Percentiles rank a stretch among this genome's conserved stretches.
These are phyloP conservation scores for Troides oblongomaculatus DNA, from an alignment of 2,888 invertebrate species.

Conservation along the genomic window DNA sequence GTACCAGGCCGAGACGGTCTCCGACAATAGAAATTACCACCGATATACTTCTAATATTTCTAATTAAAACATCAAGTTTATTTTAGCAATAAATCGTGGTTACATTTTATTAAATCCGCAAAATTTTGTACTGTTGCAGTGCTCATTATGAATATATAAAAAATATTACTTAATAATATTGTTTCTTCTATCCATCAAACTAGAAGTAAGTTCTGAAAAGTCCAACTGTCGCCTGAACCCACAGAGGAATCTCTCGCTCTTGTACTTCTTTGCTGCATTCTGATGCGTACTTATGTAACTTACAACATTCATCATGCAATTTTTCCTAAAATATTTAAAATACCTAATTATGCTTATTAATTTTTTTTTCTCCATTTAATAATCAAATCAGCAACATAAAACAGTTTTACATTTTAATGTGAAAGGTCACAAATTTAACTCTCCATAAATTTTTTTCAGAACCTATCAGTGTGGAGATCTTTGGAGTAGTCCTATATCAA, in stretches of 20 bases:
- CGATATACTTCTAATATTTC: no score
- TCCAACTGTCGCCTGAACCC: slow-evolving; percentile 87
- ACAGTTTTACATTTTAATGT: not conserved
- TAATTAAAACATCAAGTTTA: no score
- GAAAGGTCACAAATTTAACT: no score
- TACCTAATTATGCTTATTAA: no score
- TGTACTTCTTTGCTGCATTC: slow-evolving; percentile 84
- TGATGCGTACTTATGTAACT: slow-evolving; percentile 83
- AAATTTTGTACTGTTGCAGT: not conserved
- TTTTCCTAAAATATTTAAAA: slow-evolving; percentile 54
- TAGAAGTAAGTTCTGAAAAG: slow-evolving; percentile 88
- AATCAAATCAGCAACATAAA: not conserved
- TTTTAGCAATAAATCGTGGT: no score
- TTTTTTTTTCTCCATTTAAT: no score
- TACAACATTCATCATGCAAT: slow-evolving; percentile 87
- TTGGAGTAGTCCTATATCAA: no score
- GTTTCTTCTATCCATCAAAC: not conserved
- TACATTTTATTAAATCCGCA: not conserved
- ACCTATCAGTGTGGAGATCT: no score
- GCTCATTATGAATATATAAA: not conserved
- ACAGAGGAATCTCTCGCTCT: slow-evolving; percentile 86
- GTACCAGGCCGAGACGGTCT: no score
- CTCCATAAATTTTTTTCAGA: no score
- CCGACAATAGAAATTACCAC: no score
- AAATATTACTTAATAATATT: not conserved